Conservation (phyloP, 2,888 invertebrate genomes). For the Ichneumoninae sp. region DNA sequence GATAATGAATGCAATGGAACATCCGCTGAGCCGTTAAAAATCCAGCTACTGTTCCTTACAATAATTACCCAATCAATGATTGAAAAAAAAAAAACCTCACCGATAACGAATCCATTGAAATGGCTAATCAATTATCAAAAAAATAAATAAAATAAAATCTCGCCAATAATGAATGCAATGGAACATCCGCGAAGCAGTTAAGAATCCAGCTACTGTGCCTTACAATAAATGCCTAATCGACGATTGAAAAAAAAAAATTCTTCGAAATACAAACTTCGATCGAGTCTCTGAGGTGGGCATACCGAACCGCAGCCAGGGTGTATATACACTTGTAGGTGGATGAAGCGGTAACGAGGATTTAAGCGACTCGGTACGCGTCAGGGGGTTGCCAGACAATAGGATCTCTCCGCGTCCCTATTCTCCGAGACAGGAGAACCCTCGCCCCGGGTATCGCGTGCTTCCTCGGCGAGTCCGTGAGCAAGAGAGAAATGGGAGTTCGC, state of each 20-base stretch:
- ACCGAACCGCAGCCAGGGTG: not conserved
- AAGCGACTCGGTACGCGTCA: constrained; percentile 75
- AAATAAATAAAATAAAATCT: too few relatives aligned
- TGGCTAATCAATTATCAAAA: too few relatives aligned
- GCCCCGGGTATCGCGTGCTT: constrained; percentile 57
- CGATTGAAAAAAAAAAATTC: not conserved
- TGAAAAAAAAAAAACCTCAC: too few relatives aligned
- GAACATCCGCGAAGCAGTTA: too few relatives aligned
- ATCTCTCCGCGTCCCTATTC: constrained; percentile 72
- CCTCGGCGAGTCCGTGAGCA: constrained; percentile 14
- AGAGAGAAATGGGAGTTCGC: constrained; percentile 50
- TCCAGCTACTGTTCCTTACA: too few relatives aligned
- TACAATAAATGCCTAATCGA: too few relatives aligned
- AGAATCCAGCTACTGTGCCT: too few relatives aligned
- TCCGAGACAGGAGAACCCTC: constrained; percentile 71
- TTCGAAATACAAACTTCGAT: not conserved
- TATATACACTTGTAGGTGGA: constrained; percentile 63
- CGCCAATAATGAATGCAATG: too few relatives aligned
- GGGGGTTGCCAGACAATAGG: constrained; percentile 76
- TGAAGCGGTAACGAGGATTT: constrained; percentile 79
- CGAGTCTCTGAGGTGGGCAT: constrained; percentile 17
- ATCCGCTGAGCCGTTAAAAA: too few relatives aligned
- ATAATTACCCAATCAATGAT: too few relatives aligned
- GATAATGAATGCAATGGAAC: too few relatives aligned
- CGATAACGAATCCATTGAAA: too few relatives aligned